Percentiles rank a stretch among this genome's conserved stretches.
phyloP scores from a whole-genome alignment of 2,797 vertebrate genomes.

The Galagoides demidoff region DNA sequence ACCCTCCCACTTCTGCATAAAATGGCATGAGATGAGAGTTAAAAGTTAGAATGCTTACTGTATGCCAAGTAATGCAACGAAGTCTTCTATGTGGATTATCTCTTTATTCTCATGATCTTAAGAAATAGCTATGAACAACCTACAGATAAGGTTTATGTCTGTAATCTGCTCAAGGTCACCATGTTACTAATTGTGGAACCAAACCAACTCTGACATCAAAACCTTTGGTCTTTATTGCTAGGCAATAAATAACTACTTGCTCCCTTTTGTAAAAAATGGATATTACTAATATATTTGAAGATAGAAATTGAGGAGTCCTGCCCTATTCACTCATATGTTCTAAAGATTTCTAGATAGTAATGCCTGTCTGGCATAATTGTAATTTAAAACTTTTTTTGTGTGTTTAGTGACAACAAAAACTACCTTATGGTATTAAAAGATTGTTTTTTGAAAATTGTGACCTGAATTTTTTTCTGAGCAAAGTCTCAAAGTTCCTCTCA shows the following conservation, averaged over 20 bases:
- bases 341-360: constrained; percentile 8
- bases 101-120: neutral
- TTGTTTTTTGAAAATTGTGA: neutral
- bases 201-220: neutral
- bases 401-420: constrained; percentile 21
- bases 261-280: neutral
- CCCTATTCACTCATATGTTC: neutral
- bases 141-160: constrained; percentile 15
- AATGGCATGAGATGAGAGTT: constrained; percentile 17
- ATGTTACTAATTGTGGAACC: neutral
- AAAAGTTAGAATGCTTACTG: neutral
- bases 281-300: constrained; percentile 24
- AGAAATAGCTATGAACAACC: neutral
- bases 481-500: neutral
- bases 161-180: constrained; percentile 38
- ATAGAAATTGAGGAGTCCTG: neutral
- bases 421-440: neutral
- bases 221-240: neutral
- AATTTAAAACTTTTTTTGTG: neutral
- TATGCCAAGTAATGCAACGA: neutral
- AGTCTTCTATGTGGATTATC: neutral
- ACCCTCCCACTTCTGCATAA: neutral
- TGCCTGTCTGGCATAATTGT: neutral
- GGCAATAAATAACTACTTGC: neutral
- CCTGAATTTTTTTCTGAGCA: neutral